Evolutionary conservation across 2,797 vertebrate species (phyloP).

Genomic region (Centroberyx gerrardi): DNA sequence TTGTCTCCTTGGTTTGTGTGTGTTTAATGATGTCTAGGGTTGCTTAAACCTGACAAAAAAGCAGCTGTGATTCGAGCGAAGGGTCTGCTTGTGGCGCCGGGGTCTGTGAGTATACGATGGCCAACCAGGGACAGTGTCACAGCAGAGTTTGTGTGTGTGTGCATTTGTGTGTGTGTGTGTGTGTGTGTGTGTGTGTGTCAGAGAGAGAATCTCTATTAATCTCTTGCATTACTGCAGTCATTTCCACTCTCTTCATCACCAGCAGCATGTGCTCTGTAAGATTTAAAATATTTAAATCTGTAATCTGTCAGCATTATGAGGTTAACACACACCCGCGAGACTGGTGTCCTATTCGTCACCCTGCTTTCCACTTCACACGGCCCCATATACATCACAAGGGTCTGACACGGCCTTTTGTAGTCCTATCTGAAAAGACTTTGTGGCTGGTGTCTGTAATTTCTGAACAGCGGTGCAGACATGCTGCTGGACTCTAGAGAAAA

Average conservation of each 20-base stretch:
- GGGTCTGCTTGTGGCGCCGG: conserved; percentile 28
- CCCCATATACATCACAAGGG: conserved; percentile 68
- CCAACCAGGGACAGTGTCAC: conserved; percentile 28
- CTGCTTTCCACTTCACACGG: conserved; percentile 70
- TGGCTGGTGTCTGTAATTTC: conserved; percentile 75
- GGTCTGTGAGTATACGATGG: conserved; percentile 27
- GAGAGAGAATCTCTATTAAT: conserved; percentile 77
- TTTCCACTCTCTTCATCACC: conserved; percentile 82
- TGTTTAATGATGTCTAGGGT: too few relatives aligned
- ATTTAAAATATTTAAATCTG: conserved; percentile 89
- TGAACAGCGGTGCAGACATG: conserved; percentile 73
- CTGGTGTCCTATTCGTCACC: conserved; percentile 78
- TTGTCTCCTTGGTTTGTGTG: too few relatives aligned
- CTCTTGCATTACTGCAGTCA: conserved; percentile 82
- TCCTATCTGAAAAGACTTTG: conserved; percentile 71
- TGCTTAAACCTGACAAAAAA: conserved; percentile 9
- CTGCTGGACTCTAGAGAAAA: conserved; percentile 76
- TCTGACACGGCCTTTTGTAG: conserved; percentile 75
- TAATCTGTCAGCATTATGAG: conserved; percentile 86
- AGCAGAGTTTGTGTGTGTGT: conserved; percentile 29
- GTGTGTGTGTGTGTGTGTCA: conserved; percentile 38
- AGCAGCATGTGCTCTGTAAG: conserved; percentile 77
- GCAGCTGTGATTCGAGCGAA: conserved; percentile 28
- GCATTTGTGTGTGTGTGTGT: conserved; percentile 16
- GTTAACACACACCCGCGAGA: conserved; percentile 76